A percentile compares a stretch with the other conserved stretches of the same genome.
These are phyloP conservation scores for Suricata suricatta DNA, from an alignment of 2,113 vertebrate genomes.

Conservation along the genomic window DNA sequence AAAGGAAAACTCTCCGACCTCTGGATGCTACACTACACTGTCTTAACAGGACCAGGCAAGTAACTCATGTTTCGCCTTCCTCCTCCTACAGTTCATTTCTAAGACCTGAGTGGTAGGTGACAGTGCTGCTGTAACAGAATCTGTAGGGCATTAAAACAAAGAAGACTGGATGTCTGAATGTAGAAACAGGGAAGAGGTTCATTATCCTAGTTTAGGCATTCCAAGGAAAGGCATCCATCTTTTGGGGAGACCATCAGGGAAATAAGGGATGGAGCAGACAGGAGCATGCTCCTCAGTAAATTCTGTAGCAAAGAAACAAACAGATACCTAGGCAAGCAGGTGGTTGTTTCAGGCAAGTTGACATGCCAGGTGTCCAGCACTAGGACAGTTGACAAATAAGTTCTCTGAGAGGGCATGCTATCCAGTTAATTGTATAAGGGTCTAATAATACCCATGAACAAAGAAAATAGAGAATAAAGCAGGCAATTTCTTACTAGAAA, in stretches of 20 bases:
- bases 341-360: not conserved
- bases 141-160: not conserved
- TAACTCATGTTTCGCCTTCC: not conserved
- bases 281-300: not conserved
- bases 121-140: not conserved
- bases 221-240: not conserved
- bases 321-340: not conserved
- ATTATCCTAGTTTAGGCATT: not conserved
- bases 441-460: not conserved
- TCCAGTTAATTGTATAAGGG: not conserved
- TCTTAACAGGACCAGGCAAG: not conserved
- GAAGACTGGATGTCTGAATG: not conserved
- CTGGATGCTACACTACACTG: not conserved
- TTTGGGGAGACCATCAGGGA: not conserved
- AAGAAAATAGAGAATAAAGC: slow-evolving; percentile 19
- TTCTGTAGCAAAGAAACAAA: not conserved
- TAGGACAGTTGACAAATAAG: not conserved
- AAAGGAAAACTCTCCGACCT: not conserved
- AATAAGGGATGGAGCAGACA: not conserved
- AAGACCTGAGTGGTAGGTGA: not conserved
- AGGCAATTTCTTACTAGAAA: not conserved
- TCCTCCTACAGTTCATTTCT: not conserved
- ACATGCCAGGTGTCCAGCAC: not conserved
- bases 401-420: not conserved
- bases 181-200: not conserved